Evolutionary conservation across 2,888 invertebrate genomes (phyloP).

Genomic region (Rhagonycha fulva): DNA sequence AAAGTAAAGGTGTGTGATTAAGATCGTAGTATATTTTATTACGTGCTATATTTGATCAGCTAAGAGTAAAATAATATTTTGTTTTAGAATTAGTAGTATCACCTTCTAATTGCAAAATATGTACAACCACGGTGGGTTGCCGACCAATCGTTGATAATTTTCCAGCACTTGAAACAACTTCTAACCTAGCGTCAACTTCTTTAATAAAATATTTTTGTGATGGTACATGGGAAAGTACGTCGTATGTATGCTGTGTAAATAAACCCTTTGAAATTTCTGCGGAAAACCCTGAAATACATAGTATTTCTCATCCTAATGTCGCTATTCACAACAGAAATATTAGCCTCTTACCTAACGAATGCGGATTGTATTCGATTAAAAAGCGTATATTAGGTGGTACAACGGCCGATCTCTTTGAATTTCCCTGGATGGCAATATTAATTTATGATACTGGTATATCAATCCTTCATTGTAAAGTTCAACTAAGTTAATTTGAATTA

Average conservation of each 20-base stretch:
- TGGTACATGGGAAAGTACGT: constrained; percentile 44
- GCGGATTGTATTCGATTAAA: constrained; percentile 59
- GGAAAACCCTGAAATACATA: background rate
- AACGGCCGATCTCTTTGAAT: constrained; percentile 64
- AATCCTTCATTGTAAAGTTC: background rate
- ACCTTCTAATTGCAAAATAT: constrained; percentile 46
- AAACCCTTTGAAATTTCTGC: background rate
- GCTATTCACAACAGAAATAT: constrained; percentile 48
- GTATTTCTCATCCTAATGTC: constrained; percentile 44
- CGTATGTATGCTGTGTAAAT: constrained; percentile 59
- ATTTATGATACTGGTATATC: constrained; percentile 55
- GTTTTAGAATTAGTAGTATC: constrained; percentile 15
- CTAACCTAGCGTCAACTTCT: background rate
- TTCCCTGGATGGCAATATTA: constrained; percentile 79
- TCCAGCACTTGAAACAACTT: background rate
- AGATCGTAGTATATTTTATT: too few species aligned
- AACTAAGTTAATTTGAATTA: background rate
- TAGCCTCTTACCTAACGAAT: constrained; percentile 50
- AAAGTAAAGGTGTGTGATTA: too few species aligned
- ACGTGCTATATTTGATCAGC: too few species aligned
- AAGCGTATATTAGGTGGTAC: constrained; percentile 57
- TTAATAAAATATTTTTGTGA: constrained; percentile 49
- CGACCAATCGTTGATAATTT: constrained; percentile 34
- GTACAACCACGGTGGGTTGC: constrained; percentile 47
- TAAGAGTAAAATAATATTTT: background rate